Conservation (phyloP, 2,797 vertebrate genomes). For the Cheirogaleus major region DNA sequence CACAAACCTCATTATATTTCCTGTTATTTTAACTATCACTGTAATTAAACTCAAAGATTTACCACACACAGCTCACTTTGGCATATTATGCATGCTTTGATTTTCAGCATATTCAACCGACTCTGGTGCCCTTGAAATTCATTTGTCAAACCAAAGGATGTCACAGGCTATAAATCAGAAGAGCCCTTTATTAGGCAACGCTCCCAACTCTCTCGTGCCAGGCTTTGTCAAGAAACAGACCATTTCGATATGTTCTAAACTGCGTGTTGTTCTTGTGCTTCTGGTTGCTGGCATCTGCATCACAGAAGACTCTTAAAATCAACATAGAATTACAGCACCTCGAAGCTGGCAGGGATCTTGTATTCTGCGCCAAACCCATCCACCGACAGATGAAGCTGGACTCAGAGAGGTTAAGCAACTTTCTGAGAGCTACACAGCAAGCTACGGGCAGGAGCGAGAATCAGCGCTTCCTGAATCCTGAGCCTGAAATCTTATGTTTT, state of each 20-base stretch:
- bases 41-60: slow-evolving; percentile 76
- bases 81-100: slow-evolving; percentile 46
- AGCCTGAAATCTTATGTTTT: neutral
- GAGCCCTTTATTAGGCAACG: slow-evolving; percentile 45
- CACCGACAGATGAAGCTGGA: neutral
- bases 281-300: neutral
- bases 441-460: neutral
- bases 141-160: slow-evolving; percentile 69
- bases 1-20: slow-evolving; percentile 57
- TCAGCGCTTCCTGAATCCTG: neutral
- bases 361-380: neutral
- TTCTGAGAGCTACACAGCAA: neutral
- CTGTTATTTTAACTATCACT: slow-evolving; percentile 66
- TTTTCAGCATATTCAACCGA: slow-evolving; percentile 68
- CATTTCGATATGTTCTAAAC: slow-evolving; percentile 22
- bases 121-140: slow-evolving; percentile 56
- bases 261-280: neutral
- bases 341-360: neutral
- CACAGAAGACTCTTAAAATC: neutral
- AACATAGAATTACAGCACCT: neutral
- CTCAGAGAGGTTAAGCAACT: neutral
- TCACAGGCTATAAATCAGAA: slow-evolving; percentile 19
- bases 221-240: slow-evolving; percentile 28
- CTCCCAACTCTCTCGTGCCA: neutral
- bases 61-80: slow-evolving; percentile 53